Conservation (phyloP, 2,113 vertebrate genomes). For the Noctilio leporinus region DNA sequence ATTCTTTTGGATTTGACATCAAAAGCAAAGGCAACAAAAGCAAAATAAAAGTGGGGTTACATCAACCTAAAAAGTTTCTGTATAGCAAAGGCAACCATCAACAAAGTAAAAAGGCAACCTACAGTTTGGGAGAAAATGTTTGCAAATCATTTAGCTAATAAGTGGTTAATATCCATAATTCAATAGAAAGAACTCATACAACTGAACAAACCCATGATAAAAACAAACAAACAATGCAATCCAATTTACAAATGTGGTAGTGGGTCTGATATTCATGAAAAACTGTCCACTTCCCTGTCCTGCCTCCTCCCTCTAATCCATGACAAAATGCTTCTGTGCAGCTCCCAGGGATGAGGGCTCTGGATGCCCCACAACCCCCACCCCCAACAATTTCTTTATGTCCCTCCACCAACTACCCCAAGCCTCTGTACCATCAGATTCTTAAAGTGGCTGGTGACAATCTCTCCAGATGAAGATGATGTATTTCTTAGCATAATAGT, state of each 20-base stretch:
- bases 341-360: not conserved
- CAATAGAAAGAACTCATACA: not conserved
- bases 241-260: not conserved
- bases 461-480: not conserved
- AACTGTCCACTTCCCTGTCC: not conserved
- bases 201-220: too few relatives aligned
- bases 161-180: not conserved
- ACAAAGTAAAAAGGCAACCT: not conserved
- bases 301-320: not conserved
- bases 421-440: not conserved
- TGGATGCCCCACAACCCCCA: not conserved
- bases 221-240: not conserved
- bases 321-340: not conserved
- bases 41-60: not conserved
- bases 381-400: not conserved
- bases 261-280: not conserved
- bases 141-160: not conserved
- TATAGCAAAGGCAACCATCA: not conserved
- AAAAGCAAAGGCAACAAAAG: not conserved
- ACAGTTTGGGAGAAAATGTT: not conserved
- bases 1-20: not conserved
- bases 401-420: not conserved
- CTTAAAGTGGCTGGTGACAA: accelerated
- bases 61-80: not conserved
- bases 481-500: not conserved